Conservation (phyloP, 2,797 vertebrate species). For the Falco columbarius region DNA sequence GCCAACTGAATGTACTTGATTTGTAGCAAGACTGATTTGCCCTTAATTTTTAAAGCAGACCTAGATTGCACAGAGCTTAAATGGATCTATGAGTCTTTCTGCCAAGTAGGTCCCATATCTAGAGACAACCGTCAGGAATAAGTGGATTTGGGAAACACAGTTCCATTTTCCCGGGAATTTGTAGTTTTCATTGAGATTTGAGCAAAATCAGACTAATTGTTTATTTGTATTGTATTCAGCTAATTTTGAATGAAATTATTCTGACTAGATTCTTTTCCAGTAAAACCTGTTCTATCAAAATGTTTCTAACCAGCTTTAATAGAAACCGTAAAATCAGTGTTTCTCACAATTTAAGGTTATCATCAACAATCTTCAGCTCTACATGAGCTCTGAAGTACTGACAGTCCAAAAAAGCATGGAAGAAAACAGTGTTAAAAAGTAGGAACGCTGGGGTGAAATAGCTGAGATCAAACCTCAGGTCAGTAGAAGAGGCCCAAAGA, state of each 20-base stretch:
- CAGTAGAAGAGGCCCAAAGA: background rate
- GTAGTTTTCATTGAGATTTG: background rate
- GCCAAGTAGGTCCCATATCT: background rate
- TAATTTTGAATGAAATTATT: background rate
- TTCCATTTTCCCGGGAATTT: background rate
- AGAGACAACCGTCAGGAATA: background rate
- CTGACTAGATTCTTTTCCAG: background rate
- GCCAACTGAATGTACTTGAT: background rate
- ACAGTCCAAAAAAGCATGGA: fast-evolving
- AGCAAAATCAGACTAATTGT: background rate
- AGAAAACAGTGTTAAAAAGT: background rate
- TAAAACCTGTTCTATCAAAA: background rate
- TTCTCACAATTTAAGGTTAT: background rate
- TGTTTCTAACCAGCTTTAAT: background rate
- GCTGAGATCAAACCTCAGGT: background rate
- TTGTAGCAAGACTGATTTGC: background rate
- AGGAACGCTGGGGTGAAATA: background rate
- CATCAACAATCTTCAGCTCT: background rate
- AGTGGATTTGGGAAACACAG: background rate
- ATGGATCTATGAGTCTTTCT: background rate
- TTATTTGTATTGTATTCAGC: background rate
- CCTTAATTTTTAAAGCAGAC: background rate
- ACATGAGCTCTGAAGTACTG: background rate
- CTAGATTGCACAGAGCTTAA: background rate
- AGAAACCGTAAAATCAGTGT: background rate